Evolutionary conservation across 2,113 vertebrate species (phyloP).

Genomic region (Cisticola juncidis): DNA sequence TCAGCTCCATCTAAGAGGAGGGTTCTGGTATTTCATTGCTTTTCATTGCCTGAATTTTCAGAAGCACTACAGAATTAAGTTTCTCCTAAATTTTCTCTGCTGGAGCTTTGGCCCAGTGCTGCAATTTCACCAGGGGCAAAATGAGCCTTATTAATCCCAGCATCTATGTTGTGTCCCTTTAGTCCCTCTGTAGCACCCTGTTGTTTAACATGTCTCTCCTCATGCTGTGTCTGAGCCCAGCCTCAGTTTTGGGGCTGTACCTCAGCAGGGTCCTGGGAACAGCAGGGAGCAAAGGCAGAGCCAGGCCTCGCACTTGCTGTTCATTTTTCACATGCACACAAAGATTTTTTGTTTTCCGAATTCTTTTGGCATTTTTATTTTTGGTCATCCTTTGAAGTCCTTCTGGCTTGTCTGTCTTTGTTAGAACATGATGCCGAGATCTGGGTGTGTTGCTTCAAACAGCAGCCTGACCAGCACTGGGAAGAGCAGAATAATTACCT

Average conservation of each 20-base stretch:
- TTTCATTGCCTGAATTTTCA: not conserved
- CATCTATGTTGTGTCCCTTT: not conserved
- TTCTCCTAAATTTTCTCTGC: conserved; percentile 2
- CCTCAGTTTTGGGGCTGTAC: not conserved
- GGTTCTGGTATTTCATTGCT: not conserved
- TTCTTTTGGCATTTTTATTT: not conserved
- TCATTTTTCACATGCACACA: not conserved
- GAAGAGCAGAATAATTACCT: conserved; percentile 62
- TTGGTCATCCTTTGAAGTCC: conserved; percentile 14
- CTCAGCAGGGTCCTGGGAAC: not conserved
- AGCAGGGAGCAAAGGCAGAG: not conserved
- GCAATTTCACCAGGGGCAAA: not conserved
- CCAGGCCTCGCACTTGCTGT: accelerated
- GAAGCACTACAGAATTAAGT: not conserved
- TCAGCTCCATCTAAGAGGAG: not conserved
- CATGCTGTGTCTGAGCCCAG: not conserved
- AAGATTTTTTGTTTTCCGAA: not conserved
- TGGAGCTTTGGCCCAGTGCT: not conserved
- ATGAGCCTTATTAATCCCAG: not conserved
- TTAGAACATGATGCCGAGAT: conserved; percentile 17
- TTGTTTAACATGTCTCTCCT: not conserved
- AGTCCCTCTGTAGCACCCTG: not conserved
- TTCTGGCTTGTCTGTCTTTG: conserved; percentile 35
- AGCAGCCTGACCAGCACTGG: not conserved
- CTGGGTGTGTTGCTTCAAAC: conserved; percentile 22